Conservation (phyloP, 2,113 vertebrate species). For the Vulpes vulpes region DNA sequence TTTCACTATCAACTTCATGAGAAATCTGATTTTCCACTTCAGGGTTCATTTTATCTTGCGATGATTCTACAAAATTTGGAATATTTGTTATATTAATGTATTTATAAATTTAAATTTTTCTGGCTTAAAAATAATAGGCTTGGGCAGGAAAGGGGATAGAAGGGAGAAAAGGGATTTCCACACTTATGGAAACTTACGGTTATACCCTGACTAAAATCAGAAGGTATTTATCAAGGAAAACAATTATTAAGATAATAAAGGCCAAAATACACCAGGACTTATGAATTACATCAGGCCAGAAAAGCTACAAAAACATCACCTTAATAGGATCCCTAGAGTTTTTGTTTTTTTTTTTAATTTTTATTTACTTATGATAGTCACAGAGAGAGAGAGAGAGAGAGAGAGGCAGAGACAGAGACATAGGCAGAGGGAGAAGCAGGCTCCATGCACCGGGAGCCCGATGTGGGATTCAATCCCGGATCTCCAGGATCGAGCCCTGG, state of each 20-base stretch:
- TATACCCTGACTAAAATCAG: background rate
- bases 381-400: no score
- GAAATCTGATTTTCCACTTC: conserved; percentile 82
- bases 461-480: no score
- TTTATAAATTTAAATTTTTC: background rate
- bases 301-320: background rate
- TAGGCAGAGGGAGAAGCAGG: no score
- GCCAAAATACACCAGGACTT: background rate
- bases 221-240: conserved; percentile 19
- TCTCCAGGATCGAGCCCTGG: no score
- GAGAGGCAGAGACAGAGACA: no score
- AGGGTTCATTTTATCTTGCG: conserved; percentile 79
- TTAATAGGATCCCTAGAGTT: background rate
- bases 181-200: background rate
- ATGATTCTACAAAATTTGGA: conserved; percentile 83
- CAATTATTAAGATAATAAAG: background rate
- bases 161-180: background rate
- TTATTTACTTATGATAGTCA: no score
- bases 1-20: conserved; percentile 73
- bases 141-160: background rate
- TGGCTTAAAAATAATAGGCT: background rate
- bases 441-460: no score
- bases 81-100: conserved; percentile 13
- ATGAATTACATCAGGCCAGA: background rate
- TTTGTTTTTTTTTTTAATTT: background rate